Percentiles rank a stretch among this genome's conserved stretches.
phyloP scores from a whole-genome alignment of 35 echinoderm and acorn worm species.

The Lytechinus variegatus region DNA sequence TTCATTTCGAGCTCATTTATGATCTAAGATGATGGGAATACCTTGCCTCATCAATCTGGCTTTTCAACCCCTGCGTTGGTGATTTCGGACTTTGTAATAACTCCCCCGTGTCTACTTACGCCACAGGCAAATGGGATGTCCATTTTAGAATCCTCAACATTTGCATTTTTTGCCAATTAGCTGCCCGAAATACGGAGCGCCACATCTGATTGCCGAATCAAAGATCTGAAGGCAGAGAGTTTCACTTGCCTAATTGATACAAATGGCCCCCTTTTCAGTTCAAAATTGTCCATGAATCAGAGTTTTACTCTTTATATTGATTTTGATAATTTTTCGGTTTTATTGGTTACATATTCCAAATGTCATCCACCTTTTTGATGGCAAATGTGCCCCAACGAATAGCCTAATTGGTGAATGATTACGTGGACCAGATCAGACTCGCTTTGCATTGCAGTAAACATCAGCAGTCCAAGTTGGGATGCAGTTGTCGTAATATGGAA shows the following conservation, averaged over 20 bases:
- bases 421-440: background rate
- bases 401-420: background rate
- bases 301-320: background rate
- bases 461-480: background rate
- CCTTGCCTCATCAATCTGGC: background rate
- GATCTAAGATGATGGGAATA: background rate
- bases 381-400: background rate
- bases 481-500: background rate
- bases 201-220: background rate
- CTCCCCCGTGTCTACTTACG: background rate
- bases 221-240: background rate
- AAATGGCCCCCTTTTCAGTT: background rate
- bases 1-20: background rate
- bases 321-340: background rate
- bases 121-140: background rate
- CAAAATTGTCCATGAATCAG: background rate
- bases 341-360: background rate
- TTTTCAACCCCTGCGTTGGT: background rate
- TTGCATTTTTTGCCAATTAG: constrained; percentile 19
- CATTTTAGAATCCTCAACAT: background rate
- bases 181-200: background rate
- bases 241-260: background rate
- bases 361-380: background rate
- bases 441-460: background rate
- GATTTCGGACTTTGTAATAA: background rate